phyloP scores from a whole-genome alignment of 1,140 invertebrate genomes.

The Nebria ingens region DNA sequence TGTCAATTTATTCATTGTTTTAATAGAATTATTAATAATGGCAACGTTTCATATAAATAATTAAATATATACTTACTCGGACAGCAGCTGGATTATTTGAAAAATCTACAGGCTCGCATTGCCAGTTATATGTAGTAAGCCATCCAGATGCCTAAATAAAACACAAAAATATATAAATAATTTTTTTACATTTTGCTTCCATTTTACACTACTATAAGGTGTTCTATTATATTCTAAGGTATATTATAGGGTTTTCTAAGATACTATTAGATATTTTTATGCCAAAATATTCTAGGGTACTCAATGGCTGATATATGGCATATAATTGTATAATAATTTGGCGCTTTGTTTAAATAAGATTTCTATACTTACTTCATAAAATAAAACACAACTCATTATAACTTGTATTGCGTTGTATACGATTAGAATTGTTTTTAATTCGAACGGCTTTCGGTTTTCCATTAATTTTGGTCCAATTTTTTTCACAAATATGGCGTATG shows the following conservation, averaged over 20 bases:
- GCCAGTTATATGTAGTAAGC: not conserved
- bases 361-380: slow-evolving; percentile 57
- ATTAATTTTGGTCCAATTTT: slow-evolving; percentile 65
- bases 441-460: slow-evolving; percentile 75
- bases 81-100: not conserved
- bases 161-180: not conserved
- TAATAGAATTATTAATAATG: no score
- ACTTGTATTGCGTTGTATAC: slow-evolving; percentile 81
- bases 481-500: slow-evolving; percentile 54
- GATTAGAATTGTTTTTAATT: slow-evolving; percentile 67
- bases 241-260: no score
- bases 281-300: not conserved
- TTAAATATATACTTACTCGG: slow-evolving; percentile 7
- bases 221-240: no score
- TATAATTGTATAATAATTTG: not conserved
- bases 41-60: no score
- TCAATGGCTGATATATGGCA: not conserved
- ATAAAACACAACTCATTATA: slow-evolving; percentile 70
- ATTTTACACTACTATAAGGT: not conserved
- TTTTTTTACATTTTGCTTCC: not conserved
- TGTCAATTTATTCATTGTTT: no score
- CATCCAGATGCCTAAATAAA: not conserved
- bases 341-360: not conserved
- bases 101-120: not conserved
- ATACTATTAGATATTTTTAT: not conserved